A percentile compares a stretch with the other conserved stretches of the same genome.
These are phyloP conservation scores for Daktulosphaira vitifoliae DNA, from an alignment of 1,140 invertebrate species.

Conservation along the genomic window DNA sequence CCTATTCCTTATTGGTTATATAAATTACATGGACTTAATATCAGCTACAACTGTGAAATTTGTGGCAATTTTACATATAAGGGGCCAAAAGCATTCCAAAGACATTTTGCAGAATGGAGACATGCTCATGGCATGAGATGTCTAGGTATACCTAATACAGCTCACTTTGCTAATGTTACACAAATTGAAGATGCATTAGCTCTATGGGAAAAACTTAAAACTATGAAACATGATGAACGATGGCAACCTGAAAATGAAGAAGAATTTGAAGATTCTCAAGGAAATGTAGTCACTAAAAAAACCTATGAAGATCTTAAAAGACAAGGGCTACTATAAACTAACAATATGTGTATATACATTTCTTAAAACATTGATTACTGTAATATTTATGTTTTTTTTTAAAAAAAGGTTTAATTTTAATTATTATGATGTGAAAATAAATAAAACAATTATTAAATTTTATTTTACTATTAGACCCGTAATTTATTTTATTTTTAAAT, in stretches of 20 bases:
- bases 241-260: slow-evolving; percentile 97
- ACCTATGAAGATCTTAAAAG: slow-evolving; percentile 97
- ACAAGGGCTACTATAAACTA: slow-evolving; percentile 80
- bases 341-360: too few relatives aligned
- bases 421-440: too few relatives aligned
- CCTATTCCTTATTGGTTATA: slow-evolving; percentile 99
- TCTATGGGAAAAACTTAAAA: slow-evolving; percentile 96
- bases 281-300: slow-evolving; percentile 98
- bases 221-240: slow-evolving; percentile 86
- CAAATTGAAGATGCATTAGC: slow-evolving; percentile 93
- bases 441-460: too few relatives aligned
- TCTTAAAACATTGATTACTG: too few relatives aligned
- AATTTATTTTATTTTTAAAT: too few relatives aligned
- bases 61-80: slow-evolving; percentile 99
- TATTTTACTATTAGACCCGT: too few relatives aligned
- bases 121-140: slow-evolving; percentile 99
- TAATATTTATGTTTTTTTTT: too few relatives aligned
- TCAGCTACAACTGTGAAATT: slow-evolving; percentile 98
- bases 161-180: slow-evolving; percentile 99
- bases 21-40: slow-evolving; percentile 97
- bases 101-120: slow-evolving; percentile 99
- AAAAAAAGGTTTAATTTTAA: too few relatives aligned
- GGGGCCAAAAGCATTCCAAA: slow-evolving; percentile 98
- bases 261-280: slow-evolving; percentile 96
- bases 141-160: slow-evolving; percentile 97